Percentiles rank a stretch among this genome's conserved stretches.
Evolutionary conservation across 2,113 vertebrate genomes (phyloP).

Genomic region (Ammodramus savannarum): DNA sequence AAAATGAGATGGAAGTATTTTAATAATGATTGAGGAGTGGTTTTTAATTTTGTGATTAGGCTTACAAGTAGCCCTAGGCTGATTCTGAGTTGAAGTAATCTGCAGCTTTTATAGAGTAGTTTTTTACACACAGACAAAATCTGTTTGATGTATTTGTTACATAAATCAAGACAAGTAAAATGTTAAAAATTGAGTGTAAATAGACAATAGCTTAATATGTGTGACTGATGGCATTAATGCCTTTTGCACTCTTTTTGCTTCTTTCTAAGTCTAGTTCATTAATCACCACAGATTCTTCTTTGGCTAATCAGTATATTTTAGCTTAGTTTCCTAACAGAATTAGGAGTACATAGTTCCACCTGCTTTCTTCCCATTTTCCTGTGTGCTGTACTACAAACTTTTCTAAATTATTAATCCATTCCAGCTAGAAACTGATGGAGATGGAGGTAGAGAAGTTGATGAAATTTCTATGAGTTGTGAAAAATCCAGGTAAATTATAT

Average conservation of each 20-base stretch:
- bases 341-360: neutral
- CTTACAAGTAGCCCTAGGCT: neutral
- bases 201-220: neutral
- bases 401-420: neutral
- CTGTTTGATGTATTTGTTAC: neutral
- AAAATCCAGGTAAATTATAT: neutral
- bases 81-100: neutral
- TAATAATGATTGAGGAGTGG: neutral
- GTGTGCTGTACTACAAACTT: neutral
- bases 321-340: neutral
- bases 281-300: neutral
- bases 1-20: neutral
- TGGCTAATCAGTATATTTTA: neutral
- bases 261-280: neutral
- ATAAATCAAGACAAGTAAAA: neutral
- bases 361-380: neutral
- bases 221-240: accelerated
- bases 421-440: neutral
- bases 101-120: neutral
- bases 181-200: neutral
- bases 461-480: neutral
- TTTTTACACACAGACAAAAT: neutral
- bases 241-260: neutral
- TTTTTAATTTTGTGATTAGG: neutral
- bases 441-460: neutral